Base-by-base conservation (phyloP, 2,113 vertebrate genomes). In the Heterotilapia buettikoferi region DNA sequence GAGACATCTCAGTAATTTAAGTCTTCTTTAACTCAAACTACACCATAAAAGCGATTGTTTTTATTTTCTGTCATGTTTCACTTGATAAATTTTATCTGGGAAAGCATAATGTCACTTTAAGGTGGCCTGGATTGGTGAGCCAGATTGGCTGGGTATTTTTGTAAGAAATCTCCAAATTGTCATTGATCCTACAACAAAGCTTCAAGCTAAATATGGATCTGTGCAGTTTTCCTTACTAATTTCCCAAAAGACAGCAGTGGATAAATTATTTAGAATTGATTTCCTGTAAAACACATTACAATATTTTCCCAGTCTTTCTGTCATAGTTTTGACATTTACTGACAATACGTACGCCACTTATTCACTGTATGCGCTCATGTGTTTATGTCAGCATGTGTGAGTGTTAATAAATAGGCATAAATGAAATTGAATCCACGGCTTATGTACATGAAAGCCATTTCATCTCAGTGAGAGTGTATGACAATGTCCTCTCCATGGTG, bases 251-350 rank as follows among this genome's bases (percentile, higher is more conserved):
- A 80, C 31, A 6, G 12, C 47, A 76, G 2, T 38, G n/a, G 45
- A 80, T 71, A 76, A 86, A 88, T 87, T 11, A 84, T 76, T 84
- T 79, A 43, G 38, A 56, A 88, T 87, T 53, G 87, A 92, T 92
- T 89, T 85, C 24, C 26, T 78, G 47, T 47, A 76, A 66, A 84
- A 84, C 52, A 82, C 84, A 68, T 63, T 53, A n/a, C 6, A 57
- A 61, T 71, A 12, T 59, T 83, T 85, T 84, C 53, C 66, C 54
- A 31, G 4, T 61, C 13, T 83, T 86, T 21, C 50, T 26, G 33
- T 83, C 79, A 68, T 56, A 19, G 14, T 61, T 14, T 52, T 89
- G 31, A 73, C 53, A n/a, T 71, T 66, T 31, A 88, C 76, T 50
- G 52, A 85, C 18, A 56, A 10, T 24, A 80, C 11, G 21, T 45